phyloP scores from a whole-genome alignment of 2,888 invertebrate species.

The Trissoscelio sp. region DNA sequence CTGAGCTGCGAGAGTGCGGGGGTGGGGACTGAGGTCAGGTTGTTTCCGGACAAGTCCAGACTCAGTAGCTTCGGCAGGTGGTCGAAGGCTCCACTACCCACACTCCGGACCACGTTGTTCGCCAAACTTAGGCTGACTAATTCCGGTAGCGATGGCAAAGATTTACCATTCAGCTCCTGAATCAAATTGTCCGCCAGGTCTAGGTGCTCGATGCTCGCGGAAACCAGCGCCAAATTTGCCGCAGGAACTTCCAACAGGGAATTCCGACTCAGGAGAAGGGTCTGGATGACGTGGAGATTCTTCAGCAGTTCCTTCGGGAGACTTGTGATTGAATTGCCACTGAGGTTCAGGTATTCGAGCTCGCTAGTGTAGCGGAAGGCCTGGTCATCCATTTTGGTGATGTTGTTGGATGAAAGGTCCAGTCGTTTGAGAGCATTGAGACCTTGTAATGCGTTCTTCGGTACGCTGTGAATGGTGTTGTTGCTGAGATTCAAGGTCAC shows the following conservation, averaged over 20 bases:
- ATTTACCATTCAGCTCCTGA: conserved; percentile 88
- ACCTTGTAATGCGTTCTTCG: conserved; percentile 91
- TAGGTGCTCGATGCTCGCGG: conserved; percentile 87
- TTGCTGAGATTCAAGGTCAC: conserved; percentile 90
- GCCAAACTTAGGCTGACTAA: conserved; percentile 89
- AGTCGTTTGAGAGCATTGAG: conserved; percentile 87
- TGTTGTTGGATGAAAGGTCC: conserved; percentile 91
- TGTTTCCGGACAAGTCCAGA: conserved; percentile 92
- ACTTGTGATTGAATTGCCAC: conserved; percentile 90
- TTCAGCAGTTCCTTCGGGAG: conserved; percentile 89
- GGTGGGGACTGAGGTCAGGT: conserved; percentile 91
- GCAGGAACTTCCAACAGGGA: conserved; percentile 91
- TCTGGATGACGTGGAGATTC: conserved; percentile 88
- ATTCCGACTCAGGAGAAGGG: conserved; percentile 91
- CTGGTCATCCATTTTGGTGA: conserved; percentile 89
- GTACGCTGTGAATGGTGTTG: conserved; percentile 89
- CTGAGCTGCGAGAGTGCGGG: conserved; percentile 90
- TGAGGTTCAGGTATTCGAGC: conserved; percentile 90
- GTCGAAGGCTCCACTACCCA: conserved; percentile 90
- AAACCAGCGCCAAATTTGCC: conserved; percentile 87
- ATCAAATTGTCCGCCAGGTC: conserved; percentile 92
- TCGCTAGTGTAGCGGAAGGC: conserved; percentile 91
- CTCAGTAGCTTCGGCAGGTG: conserved; percentile 89
- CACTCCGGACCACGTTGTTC: conserved; percentile 90
- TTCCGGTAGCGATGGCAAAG: conserved; percentile 89